Conservation (phyloP, 2,113 vertebrate species). For the Cygnus atratus region DNA sequence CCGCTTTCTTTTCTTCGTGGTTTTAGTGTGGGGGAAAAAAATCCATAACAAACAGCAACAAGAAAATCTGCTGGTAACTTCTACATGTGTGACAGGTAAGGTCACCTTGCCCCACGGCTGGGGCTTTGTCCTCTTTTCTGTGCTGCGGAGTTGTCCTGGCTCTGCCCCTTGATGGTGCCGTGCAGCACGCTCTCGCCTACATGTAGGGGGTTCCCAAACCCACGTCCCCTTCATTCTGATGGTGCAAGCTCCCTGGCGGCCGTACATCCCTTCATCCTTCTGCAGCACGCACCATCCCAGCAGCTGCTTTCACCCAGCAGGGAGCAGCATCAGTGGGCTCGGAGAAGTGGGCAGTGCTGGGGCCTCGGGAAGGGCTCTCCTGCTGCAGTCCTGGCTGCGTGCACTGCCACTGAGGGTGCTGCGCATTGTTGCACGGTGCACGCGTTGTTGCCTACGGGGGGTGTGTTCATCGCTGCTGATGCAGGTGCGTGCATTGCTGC, state of each 20-base stretch:
- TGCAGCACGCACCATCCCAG: accelerated
- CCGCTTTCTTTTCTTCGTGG: background rate
- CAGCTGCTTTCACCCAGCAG: background rate
- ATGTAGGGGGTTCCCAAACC: accelerated
- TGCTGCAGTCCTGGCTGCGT: accelerated
- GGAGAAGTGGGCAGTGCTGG: background rate
- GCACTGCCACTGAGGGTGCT: background rate
- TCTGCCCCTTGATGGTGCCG: background rate
- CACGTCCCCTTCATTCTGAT: accelerated
- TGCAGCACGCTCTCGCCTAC: background rate
- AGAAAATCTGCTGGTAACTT: background rate
- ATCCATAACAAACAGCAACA: background rate
- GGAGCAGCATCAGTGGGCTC: background rate
- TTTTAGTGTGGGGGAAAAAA: background rate
- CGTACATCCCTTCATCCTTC: background rate
- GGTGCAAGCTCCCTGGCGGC: too few relatives aligned
- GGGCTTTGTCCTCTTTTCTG: background rate
- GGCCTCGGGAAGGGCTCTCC: accelerated
- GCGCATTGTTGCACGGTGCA: background rate
- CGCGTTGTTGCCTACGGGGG: background rate
- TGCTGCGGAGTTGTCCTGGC: background rate
- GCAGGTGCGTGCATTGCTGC: background rate
- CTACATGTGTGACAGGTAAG: background rate
- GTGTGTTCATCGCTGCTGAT: background rate
- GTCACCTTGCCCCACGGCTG: accelerated